Evolutionary conservation across 2,113 vertebrate species (phyloP).

Genomic region (Alethe castanea): DNA sequence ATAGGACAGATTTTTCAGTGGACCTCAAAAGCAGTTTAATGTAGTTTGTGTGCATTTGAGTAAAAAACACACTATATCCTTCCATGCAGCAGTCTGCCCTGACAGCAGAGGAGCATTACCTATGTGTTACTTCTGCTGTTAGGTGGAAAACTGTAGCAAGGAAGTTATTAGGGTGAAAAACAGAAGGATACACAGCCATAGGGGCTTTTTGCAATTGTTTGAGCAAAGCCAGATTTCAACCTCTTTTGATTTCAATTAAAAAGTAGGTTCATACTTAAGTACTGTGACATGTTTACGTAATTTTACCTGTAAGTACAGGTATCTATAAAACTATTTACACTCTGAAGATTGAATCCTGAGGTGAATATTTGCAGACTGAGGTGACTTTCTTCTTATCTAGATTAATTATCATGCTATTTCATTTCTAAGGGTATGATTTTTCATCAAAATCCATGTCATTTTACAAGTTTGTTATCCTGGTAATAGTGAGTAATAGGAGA

Average conservation of each 20-base stretch:
- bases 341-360: background rate
- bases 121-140: background rate
- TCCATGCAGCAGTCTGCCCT: background rate
- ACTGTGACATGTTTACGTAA: background rate
- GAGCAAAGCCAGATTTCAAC: background rate
- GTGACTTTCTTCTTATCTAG: background rate
- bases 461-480: background rate
- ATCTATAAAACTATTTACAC: background rate
- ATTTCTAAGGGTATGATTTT: background rate
- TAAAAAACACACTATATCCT: accelerated
- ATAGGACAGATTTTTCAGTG: background rate
- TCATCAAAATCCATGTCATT: background rate
- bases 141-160: background rate
- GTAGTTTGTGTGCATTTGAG: background rate
- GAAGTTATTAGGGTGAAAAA: background rate
- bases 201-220: background rate
- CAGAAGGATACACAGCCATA: background rate
- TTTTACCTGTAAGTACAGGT: background rate
- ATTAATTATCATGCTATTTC: background rate
- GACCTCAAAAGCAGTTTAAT: background rate
- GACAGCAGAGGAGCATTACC: accelerated
- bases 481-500: background rate
- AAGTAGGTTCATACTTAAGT: background rate
- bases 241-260: background rate
- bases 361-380: background rate